phyloP scores from a whole-genome alignment of 2,888 invertebrate genomes.

The Linnaemya vulpina region DNA sequence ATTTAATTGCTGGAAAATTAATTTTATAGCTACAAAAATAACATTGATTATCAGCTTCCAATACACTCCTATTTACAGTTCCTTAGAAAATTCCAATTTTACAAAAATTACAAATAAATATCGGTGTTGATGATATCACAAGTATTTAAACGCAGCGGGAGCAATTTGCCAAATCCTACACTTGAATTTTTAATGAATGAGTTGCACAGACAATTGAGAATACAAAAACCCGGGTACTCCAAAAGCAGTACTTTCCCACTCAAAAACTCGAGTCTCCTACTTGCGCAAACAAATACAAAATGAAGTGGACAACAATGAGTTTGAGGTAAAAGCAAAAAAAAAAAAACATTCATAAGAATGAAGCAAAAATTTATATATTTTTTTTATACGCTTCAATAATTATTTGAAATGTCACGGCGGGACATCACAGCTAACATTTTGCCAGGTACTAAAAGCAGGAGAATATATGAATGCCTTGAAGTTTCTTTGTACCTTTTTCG shows the following conservation, averaged over 20 bases:
- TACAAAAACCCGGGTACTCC: conserved; percentile 47
- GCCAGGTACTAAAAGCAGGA: conserved; percentile 12
- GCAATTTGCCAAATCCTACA: conserved; percentile 39
- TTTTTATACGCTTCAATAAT: conserved; percentile 24
- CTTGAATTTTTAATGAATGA: conserved; percentile 66
- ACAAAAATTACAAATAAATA: conserved; percentile 61
- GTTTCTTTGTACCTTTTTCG: conserved; percentile 42
- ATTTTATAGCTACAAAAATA: conserved; percentile 5
- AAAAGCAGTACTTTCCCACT: conserved; percentile 38
- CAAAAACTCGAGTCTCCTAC: conserved; percentile 14
- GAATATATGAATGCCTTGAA: conserved; percentile 52
- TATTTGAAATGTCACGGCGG: conserved; percentile 29
- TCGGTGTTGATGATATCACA: conserved; percentile 25
- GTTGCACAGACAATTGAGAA: conserved; percentile 59
- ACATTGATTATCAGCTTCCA: conserved; percentile 31
- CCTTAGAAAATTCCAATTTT: background rate
- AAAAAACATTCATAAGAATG: background rate
- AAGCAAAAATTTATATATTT: conserved; percentile 14
- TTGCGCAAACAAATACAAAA: conserved; percentile 45
- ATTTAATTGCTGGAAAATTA: conserved; percentile 53
- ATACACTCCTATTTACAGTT: background rate
- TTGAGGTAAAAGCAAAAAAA: conserved; percentile 5
- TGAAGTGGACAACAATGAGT: conserved; percentile 58
- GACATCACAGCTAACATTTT: conserved; percentile 31
- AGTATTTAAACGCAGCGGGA: conserved; percentile 54